A percentile compares a stretch with the other conserved stretches of the same genome.
phyloP scores from a whole-genome alignment of 2,888 invertebrate genomes.

The Ennomos quercinarius region DNA sequence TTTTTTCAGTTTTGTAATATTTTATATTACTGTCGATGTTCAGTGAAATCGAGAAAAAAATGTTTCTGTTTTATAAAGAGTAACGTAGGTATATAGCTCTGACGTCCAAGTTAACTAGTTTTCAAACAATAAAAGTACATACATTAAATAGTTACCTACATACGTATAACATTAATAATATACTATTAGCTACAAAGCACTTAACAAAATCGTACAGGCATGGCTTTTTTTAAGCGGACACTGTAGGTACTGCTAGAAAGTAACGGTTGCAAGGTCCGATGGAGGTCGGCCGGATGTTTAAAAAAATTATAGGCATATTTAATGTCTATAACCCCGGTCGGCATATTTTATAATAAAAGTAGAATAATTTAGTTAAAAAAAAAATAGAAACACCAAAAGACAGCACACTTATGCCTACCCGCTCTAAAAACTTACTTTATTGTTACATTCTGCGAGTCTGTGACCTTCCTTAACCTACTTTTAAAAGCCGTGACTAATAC shows the following conservation, averaged over 20 bases:
- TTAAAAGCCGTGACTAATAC: conserved; percentile 3
- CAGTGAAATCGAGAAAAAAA: no score
- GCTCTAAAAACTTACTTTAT: no score
- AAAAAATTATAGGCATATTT: conserved; percentile 43
- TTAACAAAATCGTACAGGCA: conserved; percentile 8
- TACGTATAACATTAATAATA: no score
- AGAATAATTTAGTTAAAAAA: conserved; percentile 3
- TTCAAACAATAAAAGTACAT: no score
- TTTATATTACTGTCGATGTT: no score
- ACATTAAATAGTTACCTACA: no score
- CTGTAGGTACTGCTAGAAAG: conserved; percentile 63
- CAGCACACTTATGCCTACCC: no score
- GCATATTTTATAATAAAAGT: conserved; percentile 19
- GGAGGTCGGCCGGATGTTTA: conserved; percentile 73
- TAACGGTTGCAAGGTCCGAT: conserved; percentile 64
- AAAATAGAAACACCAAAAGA: no score
- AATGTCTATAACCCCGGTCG: conserved; percentile 27
- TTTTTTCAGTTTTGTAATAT: no score
- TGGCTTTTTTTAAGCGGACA: conserved; percentile 35
- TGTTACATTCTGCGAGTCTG: neutral
- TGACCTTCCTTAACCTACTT: conserved; percentile 1
- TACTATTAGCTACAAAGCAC: neutral
- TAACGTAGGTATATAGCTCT: no score
- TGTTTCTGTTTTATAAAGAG: no score
- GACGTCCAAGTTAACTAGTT: no score